Conservation (phyloP, 2,888 invertebrate species). For the Xanthostigma xanthostigma region DNA sequence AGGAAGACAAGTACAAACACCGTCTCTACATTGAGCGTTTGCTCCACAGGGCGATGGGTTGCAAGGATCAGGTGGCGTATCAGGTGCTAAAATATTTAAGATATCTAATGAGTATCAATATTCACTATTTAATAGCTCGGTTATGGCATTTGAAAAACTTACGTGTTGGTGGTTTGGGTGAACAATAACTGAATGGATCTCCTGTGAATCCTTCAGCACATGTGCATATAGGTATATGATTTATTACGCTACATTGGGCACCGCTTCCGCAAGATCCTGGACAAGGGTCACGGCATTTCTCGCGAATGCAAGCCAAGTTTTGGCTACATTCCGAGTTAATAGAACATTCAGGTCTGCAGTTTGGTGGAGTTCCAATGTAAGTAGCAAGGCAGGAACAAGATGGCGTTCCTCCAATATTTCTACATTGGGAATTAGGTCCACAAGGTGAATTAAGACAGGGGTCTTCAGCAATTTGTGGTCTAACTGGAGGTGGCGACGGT, state of each 20-base stretch:
- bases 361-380: slow-evolving; percentile 55
- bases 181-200: slow-evolving; percentile 34
- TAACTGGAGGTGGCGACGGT: slow-evolving; percentile 24
- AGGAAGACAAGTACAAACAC: slow-evolving; percentile 29
- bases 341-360: slow-evolving; percentile 58
- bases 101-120: slow-evolving; percentile 2
- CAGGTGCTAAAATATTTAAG: too few species aligned
- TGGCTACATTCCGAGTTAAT: slow-evolving; percentile 50
- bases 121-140: background rate
- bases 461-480: slow-evolving; percentile 29
- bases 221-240: slow-evolving; percentile 49
- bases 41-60: slow-evolving; percentile 59
- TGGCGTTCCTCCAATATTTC: slow-evolving; percentile 34
- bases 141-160: slow-evolving; percentile 7
- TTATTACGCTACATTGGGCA: slow-evolving; percentile 44
- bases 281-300: slow-evolving; percentile 56
- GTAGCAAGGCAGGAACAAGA: slow-evolving; percentile 46
- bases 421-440: slow-evolving; percentile 63
- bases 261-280: slow-evolving; percentile 46
- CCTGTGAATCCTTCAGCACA: slow-evolving; percentile 41
- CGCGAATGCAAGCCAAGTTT: slow-evolving; percentile 51
- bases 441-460: slow-evolving; percentile 61
- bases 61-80: slow-evolving; percentile 32
- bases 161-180: slow-evolving; percentile 20
- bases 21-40: slow-evolving; percentile 38